Evolutionary conservation across 1,140 invertebrate genomes (phyloP).

Genomic region (Bombus huntii): DNA sequence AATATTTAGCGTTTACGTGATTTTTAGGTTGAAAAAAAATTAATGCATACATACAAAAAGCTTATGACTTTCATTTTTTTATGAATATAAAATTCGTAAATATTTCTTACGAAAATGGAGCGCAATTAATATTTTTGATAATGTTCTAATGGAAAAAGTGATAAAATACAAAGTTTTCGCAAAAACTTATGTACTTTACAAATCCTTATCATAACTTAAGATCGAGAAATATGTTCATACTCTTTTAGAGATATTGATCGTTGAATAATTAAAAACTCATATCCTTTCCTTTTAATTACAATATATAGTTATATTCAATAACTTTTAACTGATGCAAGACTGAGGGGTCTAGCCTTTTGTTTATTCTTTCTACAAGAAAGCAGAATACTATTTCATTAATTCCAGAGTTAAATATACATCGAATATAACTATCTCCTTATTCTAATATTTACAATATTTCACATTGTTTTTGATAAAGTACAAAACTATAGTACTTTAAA

Average conservation of each 20-base stretch:
- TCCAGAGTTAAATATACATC: slow-evolving; percentile 59
- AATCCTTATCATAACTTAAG: slow-evolving; percentile 19
- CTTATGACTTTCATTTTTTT: slow-evolving; percentile 23
- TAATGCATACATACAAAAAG: slow-evolving; percentile 41
- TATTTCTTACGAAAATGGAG: slow-evolving; percentile 19
- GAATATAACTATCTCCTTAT: slow-evolving; percentile 63
- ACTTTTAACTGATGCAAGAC: slow-evolving; percentile 44
- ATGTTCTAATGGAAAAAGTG: slow-evolving; percentile 25
- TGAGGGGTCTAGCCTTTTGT: slow-evolving; percentile 40
- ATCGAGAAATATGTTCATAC: slow-evolving; percentile 35
- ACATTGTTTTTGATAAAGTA: slow-evolving; percentile 58
- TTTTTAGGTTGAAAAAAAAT: slow-evolving; percentile 24
- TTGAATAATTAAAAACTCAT: slow-evolving; percentile 30
- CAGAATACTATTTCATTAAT: slow-evolving; percentile 50
- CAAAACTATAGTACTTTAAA: slow-evolving; percentile 65
- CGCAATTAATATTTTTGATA: slow-evolving; percentile 5
- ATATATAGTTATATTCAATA: slow-evolving; percentile 45
- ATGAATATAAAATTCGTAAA: slow-evolving; percentile 49
- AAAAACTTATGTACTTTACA: slow-evolving; percentile 24
- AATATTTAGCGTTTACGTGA: neutral
- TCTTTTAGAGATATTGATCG: slow-evolving; percentile 17
- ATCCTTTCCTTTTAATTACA: neutral
- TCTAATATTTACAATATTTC: slow-evolving; percentile 70
- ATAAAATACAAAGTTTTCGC: slow-evolving; percentile 26
- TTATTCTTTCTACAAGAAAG: slow-evolving; percentile 47